phyloP scores from a whole-genome alignment of 2,888 invertebrate genomes.

The Blera fallax region DNA sequence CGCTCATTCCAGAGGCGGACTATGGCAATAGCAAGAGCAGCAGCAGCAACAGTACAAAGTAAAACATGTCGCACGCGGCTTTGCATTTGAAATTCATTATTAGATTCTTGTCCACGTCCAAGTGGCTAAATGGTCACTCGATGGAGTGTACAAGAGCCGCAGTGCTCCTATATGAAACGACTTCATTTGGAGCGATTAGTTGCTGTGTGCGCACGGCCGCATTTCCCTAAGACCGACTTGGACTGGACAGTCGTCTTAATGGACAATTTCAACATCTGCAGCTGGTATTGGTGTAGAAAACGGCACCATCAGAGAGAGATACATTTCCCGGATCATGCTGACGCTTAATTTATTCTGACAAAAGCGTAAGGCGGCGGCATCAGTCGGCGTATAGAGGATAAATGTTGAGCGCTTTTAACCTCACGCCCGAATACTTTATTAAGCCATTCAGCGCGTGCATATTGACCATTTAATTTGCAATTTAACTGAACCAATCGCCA shows the following conservation, averaged over 20 bases:
- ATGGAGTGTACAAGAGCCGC: slow-evolving; percentile 6
- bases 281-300: slow-evolving; percentile 39
- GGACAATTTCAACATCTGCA: slow-evolving; percentile 61
- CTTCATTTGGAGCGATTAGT: slow-evolving; percentile 67
- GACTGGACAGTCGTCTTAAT: slow-evolving; percentile 38
- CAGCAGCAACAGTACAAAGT: slow-evolving; percentile 40
- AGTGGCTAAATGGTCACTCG: slow-evolving; percentile 40
- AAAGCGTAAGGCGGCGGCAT: slow-evolving; percentile 26
- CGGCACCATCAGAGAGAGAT: slow-evolving; percentile 17
- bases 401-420: slow-evolving; percentile 49
- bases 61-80: slow-evolving; percentile 65
- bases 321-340: slow-evolving; percentile 52
- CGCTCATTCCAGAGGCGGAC: slow-evolving; percentile 54
- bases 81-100: slow-evolving; percentile 68
- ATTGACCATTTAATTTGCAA: slow-evolving; percentile 63
- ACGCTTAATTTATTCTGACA: slow-evolving; percentile 62
- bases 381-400: not conserved
- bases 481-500: slow-evolving; percentile 40
- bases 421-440: slow-evolving; percentile 65
- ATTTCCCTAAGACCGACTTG: slow-evolving; percentile 51
- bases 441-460: slow-evolving; percentile 67
- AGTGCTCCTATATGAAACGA: slow-evolving; percentile 41
- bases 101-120: slow-evolving; percentile 56
- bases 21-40: not conserved
- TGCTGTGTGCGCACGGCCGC: slow-evolving; percentile 25